Evolutionary conservation across 2,113 vertebrate species (phyloP).

Genomic region (Mola mola): DNA sequence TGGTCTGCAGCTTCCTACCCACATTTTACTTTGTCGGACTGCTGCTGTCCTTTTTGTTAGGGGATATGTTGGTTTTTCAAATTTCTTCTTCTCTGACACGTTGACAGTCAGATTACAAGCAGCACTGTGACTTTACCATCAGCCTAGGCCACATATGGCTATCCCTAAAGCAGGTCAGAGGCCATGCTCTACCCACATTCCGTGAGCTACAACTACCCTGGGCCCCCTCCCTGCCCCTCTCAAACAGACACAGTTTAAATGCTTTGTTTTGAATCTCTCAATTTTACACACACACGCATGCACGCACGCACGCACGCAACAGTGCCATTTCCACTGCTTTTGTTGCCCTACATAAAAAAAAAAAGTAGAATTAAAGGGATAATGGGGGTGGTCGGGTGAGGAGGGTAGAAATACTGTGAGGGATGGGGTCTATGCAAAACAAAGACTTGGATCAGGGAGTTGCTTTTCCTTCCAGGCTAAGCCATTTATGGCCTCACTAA

Average conservation of each 20-base stretch:
- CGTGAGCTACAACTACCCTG: conserved; percentile 21
- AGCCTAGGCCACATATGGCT: conserved; percentile 39
- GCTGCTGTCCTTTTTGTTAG: not conserved
- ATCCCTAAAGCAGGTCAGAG: conserved; percentile 44
- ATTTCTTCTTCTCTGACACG: not conserved
- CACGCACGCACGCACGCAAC: not conserved
- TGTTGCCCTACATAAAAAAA: conserved; percentile 41
- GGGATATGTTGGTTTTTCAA: too few species aligned
- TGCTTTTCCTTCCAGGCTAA: too few species aligned
- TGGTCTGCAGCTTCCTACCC: too few species aligned
- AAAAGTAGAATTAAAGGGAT: conserved; percentile 25
- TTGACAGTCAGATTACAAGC: conserved; percentile 10
- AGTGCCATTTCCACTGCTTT: conserved; percentile 6
- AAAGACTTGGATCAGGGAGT: too few species aligned
- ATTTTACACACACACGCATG: conserved; percentile 8
- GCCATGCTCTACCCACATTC: conserved; percentile 55
- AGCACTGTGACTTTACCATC: conserved; percentile 51
- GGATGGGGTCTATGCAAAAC: too few species aligned
- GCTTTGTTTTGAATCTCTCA: conserved; percentile 45
- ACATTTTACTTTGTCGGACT: not conserved
- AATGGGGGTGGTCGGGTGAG: not conserved
- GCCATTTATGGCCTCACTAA: too few species aligned
- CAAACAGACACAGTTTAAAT: conserved; percentile 17
- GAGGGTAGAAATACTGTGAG: not conserved
- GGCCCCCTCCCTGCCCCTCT: not conserved